These are phyloP conservation scores for Archivesica marissinica DNA, from an alignment of 1,140 invertebrate species.

Conservation along the genomic window DNA sequence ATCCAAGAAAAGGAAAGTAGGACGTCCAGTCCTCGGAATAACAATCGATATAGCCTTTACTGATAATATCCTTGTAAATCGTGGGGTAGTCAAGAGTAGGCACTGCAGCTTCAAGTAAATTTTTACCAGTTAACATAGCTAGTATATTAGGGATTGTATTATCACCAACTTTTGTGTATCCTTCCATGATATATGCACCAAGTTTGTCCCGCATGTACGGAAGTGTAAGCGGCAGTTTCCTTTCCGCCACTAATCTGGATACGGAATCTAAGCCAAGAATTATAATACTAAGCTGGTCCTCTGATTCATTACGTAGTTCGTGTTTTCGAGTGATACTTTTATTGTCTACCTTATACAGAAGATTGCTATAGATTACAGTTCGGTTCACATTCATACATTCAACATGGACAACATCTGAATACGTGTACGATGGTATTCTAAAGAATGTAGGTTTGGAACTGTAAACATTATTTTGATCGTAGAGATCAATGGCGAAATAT, in stretches of 20 bases:
- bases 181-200: slow-evolving; percentile 88
- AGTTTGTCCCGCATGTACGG: slow-evolving; percentile 82
- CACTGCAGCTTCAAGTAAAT: slow-evolving; percentile 51
- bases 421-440: no score
- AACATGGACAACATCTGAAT: no score
- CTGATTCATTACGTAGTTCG: neutral
- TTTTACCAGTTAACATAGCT: slow-evolving; percentile 88
- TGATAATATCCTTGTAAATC: neutral
- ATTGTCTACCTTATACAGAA: no score
- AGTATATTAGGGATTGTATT: slow-evolving; percentile 94
- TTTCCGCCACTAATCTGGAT: slow-evolving; percentile 64
- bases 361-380: no score
- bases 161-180: slow-evolving; percentile 93
- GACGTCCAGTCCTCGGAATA: slow-evolving; percentile 56
- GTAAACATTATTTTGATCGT: no score
- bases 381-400: no score
- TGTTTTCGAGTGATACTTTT: no score
- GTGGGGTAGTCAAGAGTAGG: neutral
- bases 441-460: no score
- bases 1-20: slow-evolving; percentile 80
- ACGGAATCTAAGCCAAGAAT: slow-evolving; percentile 71
- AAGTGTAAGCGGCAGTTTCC: slow-evolving; percentile 67
- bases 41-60: neutral
- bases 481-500: no score
- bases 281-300: slow-evolving; percentile 56